phyloP scores from a whole-genome alignment of 2,888 invertebrate genomes.

The Lasioglossum figueresi region DNA sequence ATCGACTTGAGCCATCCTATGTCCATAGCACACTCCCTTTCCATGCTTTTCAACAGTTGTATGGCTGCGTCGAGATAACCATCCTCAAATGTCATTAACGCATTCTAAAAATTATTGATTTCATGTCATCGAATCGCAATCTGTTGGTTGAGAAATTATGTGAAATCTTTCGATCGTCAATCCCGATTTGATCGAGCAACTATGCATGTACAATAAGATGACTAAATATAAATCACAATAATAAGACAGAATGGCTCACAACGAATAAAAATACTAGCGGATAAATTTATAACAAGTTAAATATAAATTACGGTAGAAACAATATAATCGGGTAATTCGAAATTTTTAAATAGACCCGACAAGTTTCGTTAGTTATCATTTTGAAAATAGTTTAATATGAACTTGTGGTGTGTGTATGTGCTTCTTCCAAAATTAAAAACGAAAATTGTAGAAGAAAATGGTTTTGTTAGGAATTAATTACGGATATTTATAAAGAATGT shows the following conservation, averaged over 20 bases:
- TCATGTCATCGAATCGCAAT: slow-evolving; percentile 14
- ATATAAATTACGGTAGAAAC: no score
- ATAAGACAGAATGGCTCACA: no score
- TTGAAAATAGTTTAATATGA: not conserved
- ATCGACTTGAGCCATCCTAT: slow-evolving; percentile 86
- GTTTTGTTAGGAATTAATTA: not conserved
- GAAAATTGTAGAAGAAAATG: not conserved
- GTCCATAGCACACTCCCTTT: slow-evolving; percentile 86
- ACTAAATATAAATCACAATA: not conserved
- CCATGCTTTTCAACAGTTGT: slow-evolving; percentile 86
- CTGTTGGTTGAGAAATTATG: not conserved
- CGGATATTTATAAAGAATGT: not conserved
- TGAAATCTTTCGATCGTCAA: not conserved
- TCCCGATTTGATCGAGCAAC: not conserved
- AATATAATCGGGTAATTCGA: no score
- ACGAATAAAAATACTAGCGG: no score
- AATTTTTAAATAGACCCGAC: not conserved
- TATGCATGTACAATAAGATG: no score
- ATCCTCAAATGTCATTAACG: slow-evolving; percentile 89
- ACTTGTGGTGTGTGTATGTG: not conserved
- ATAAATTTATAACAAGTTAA: no score
- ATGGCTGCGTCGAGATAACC: slow-evolving; percentile 87
- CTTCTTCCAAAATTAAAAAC: not conserved
- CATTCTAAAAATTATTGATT: slow-evolving; percentile 85
- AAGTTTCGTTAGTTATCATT: not conserved